Percentiles rank a stretch among this genome's conserved stretches.
Evolutionary conservation across 92 coral and sea anemone species (phyloP).

Genomic region (Porites rus): DNA sequence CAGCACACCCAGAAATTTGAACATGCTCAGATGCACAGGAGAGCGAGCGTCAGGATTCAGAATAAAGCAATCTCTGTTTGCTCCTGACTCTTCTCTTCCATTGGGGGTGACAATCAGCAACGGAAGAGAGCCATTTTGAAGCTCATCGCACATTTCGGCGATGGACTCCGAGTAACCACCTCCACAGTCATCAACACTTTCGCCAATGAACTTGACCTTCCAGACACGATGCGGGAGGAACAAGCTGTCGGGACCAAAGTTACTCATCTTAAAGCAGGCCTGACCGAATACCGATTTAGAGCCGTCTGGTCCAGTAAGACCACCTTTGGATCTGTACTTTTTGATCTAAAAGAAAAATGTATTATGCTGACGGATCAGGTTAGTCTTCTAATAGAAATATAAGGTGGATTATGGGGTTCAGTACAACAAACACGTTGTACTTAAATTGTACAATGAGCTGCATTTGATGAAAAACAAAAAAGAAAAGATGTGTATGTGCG

Average conservation of each 20-base stretch:
- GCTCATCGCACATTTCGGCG: conserved; percentile 99
- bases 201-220: conserved; percentile 99
- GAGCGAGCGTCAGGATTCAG: conserved; percentile 89
- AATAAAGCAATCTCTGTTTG: conserved; percentile 98
- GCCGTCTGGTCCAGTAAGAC: conserved; percentile 96
- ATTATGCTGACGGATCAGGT: no score
- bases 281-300: conserved; percentile 97
- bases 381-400: no score
- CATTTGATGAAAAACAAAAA: no score
- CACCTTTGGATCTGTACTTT: conserved; percentile 95
- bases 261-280: conserved; percentile 93
- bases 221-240: conserved; percentile 96
- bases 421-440: no score
- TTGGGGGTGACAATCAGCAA: conserved; percentile 94
- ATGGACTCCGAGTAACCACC: conserved; percentile 99
- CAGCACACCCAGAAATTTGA: conserved; percentile 90
- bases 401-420: no score
- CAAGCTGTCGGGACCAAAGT: conserved; percentile 88
- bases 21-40: conserved; percentile 85
- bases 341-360: conserved; percentile 65
- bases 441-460: no score
- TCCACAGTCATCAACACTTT: conserved; percentile 99
- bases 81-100: conserved; percentile 99
- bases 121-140: conserved; percentile 97
- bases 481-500: no score